Evolutionary conservation across 1,140 invertebrate genomes (phyloP), one percentile per base, ranked within the genome.

Genomic region (Diorhabda sublineata): DNA sequence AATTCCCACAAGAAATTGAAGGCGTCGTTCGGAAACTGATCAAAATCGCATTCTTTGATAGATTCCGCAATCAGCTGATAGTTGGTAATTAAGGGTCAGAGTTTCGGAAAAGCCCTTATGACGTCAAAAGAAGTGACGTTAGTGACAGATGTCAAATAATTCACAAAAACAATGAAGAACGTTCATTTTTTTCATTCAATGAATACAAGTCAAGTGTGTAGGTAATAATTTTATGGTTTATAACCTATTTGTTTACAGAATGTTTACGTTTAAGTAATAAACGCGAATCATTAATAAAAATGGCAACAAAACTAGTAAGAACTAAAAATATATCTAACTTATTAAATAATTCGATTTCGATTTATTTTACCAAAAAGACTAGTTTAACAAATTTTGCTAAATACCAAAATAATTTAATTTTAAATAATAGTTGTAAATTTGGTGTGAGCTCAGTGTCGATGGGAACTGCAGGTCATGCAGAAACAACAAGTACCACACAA

Each of bases 401-500:
- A 69, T 68, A 45, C 41, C 43, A 52, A 60, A 61, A 44, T 59
- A 58, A 41, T 60, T 45, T 61, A 26, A 66, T 57, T 67, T 7
- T 59, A 59, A 60, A 67, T 67, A 68, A 59, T 62, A 73, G 61
- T 42, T 44, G 72, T 58, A 66, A 71, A 42, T 61, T 78, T 69
- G 70, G 69, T 64, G 45, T 66, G 44, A 70, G 63, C 69, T 63
- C 59, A 42, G 57, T 68, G 64, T 45, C 71, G 43, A 47, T 52
- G 42, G 80, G 77, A 45, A 78, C 74, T 71, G 79, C 70, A 41
- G 80, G 76, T n/a, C 73, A 74, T 59, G 78, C 78, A 8, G 79
- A 80, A 73, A 79, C 78, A 26, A 80, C 79, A 5, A 78, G 75
- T 61, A 79, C 77, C 41, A 79, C 77, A 78, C 73, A 80, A 45